Conservation (phyloP, 1,140 invertebrate genomes). For the Zaprionus vittiger region DNA sequence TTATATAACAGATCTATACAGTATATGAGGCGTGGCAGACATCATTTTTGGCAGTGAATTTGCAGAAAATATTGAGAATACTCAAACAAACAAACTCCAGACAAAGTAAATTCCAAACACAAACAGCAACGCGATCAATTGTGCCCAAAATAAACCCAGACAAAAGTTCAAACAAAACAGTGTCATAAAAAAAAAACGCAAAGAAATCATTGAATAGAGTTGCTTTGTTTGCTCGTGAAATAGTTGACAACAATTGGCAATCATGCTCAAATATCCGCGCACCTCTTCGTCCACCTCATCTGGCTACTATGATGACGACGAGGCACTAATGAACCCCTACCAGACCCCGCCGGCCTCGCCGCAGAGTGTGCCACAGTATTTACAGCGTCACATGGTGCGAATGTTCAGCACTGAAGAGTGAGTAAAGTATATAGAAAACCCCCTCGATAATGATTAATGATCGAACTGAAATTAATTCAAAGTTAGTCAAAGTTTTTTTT, state of each 20-base stretch:
- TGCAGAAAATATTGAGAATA: slow-evolving; percentile 17
- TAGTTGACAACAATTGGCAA: slow-evolving; percentile 24
- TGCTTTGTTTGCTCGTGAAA: slow-evolving; percentile 4
- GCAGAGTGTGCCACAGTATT: slow-evolving; percentile 69
- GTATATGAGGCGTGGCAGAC: slow-evolving; percentile 30
- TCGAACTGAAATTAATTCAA: not conserved
- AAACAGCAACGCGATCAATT: slow-evolving; percentile 30
- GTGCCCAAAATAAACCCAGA: slow-evolving; percentile 45
- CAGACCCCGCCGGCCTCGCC: slow-evolving; percentile 76
- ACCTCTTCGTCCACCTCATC: slow-evolving; percentile 77
- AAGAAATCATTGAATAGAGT: slow-evolving; percentile 6
- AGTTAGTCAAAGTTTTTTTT: not conserved
- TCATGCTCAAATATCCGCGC: slow-evolving; percentile 81
- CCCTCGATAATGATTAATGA: slow-evolving; percentile 3
- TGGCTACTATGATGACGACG: slow-evolving; percentile 79
- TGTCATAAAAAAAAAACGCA: slow-evolving; percentile 6
- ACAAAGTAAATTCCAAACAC: slow-evolving; percentile 32
- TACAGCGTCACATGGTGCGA: slow-evolving; percentile 80
- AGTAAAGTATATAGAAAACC: slow-evolving; percentile 43
- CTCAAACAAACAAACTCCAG: slow-evolving; percentile 4
- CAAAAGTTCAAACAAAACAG: slow-evolving; percentile 11
- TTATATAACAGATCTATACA: slow-evolving; percentile 53
- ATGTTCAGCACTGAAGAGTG: slow-evolving; percentile 84
- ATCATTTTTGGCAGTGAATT: slow-evolving; percentile 41
- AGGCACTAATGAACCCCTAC: slow-evolving; percentile 75